A percentile compares a stretch with the other conserved stretches of the same genome.
These are phyloP conservation scores for Tholera decimalis DNA, from an alignment of 2,888 invertebrate species.

Conservation along the genomic window DNA sequence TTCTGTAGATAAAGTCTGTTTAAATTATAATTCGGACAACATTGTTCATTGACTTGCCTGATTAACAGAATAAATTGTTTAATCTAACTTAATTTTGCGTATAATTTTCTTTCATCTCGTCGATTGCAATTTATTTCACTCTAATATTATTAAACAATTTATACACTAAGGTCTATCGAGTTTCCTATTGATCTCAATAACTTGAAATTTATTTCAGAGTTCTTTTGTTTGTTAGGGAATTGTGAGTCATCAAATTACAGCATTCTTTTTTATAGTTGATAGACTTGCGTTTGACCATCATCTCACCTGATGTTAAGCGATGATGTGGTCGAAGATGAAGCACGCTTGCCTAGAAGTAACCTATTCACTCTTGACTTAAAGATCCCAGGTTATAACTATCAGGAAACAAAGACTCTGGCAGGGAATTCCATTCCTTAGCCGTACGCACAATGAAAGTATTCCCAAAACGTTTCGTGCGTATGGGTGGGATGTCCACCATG, in stretches of 20 bases:
- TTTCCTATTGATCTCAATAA: not conserved
- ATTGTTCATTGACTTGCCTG: not conserved
- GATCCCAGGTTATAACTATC: too few relatives aligned
- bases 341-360: too few relatives aligned
- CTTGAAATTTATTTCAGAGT: not conserved
- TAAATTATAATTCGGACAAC: not conserved
- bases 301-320: too few relatives aligned
- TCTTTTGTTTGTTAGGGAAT: not conserved
- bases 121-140: not conserved
- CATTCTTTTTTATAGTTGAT: too few relatives aligned
- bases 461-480: too few relatives aligned
- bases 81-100: not conserved
- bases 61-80: constrained; percentile 1
- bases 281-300: too few relatives aligned
- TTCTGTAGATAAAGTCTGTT: not conserved
- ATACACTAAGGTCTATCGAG: not conserved
- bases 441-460: too few relatives aligned
- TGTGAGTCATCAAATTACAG: not conserved
- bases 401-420: too few relatives aligned
- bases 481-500: too few relatives aligned
- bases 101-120: constrained; percentile 6
- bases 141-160: constrained; percentile 2
- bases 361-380: too few relatives aligned
- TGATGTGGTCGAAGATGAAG: too few relatives aligned
- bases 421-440: too few relatives aligned